Evolutionary conservation across 2,113 vertebrate species (phyloP).

Genomic region (Australoheros scitulus): DNA sequence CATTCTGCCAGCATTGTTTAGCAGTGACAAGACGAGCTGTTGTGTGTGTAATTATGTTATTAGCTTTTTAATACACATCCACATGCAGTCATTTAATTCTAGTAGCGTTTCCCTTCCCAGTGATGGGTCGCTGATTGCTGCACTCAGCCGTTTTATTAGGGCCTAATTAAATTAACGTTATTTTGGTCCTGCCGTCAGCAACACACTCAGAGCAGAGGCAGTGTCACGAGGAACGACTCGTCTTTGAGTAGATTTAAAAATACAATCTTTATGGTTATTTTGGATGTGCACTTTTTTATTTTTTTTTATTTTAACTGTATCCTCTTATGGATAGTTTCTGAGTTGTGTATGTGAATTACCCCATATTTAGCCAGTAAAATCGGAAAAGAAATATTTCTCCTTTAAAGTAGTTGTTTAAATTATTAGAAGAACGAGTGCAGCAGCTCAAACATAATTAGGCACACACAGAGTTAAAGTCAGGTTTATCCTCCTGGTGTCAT

Average conservation of each 20-base stretch:
- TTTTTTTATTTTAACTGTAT: not conserved
- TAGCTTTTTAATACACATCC: slow-evolving; percentile 69
- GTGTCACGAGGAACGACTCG: slow-evolving; percentile 8
- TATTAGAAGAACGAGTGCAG: not conserved
- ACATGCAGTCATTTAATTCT: slow-evolving; percentile 63
- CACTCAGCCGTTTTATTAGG: slow-evolving; percentile 74
- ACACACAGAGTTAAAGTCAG: not conserved
- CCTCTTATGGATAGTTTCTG: not conserved
- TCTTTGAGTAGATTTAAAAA: slow-evolving; percentile 1
- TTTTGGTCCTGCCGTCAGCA: slow-evolving; percentile 65
- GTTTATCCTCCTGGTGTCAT: not conserved
- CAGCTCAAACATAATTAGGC: slow-evolving; percentile 11
- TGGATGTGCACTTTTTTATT: not conserved
- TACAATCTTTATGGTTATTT: not conserved
- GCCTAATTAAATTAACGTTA: slow-evolving; percentile 75
- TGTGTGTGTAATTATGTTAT: slow-evolving; percentile 74
- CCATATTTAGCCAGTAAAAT: not conserved
- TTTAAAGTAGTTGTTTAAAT: not conserved
- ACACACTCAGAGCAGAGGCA: slow-evolving; percentile 36
- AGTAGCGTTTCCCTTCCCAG: slow-evolving; percentile 45
- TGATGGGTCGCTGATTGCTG: slow-evolving; percentile 63
- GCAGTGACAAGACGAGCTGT: slow-evolving; percentile 43
- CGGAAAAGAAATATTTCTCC: not conserved
- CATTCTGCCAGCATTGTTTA: slow-evolving; percentile 67
- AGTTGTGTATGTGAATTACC: not conserved